phyloP scores from a whole-genome alignment of 2,113 vertebrate genomes.

The Naja naja region DNA sequence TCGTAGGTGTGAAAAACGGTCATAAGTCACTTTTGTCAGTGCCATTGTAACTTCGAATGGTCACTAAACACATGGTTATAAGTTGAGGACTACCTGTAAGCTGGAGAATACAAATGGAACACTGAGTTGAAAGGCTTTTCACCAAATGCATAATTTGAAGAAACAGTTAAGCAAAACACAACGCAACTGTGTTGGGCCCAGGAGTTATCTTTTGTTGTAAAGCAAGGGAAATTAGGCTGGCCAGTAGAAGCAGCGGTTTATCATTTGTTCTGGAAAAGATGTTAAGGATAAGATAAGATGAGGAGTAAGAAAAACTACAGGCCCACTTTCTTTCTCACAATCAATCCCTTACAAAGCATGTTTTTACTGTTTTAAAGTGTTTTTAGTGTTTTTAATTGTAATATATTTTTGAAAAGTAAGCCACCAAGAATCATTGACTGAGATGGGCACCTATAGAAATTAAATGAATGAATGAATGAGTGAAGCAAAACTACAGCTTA shows the following conservation, averaged over 20 bases:
- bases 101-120: neutral
- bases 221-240: neutral
- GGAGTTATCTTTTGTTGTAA: neutral
- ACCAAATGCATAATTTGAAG: neutral
- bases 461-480: neutral
- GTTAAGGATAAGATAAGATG: fast-evolving
- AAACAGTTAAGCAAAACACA: neutral
- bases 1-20: no score
- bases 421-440: neutral
- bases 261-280: neutral
- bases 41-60: no score
- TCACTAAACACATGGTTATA: no score
- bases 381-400: neutral
- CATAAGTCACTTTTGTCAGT: no score
- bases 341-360: neutral
- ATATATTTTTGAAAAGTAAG: neutral
- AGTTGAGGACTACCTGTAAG: no score
- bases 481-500: neutral
- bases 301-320: neutral
- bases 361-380: neutral
- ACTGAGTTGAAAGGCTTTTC: neutral
- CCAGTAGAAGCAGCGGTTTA: neutral
- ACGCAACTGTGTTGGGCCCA: neutral
- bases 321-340: neutral
- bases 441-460: neutral